Evolutionary conservation across 2,113 vertebrate genomes (phyloP).

Genomic region (Polyodon spathula): DNA sequence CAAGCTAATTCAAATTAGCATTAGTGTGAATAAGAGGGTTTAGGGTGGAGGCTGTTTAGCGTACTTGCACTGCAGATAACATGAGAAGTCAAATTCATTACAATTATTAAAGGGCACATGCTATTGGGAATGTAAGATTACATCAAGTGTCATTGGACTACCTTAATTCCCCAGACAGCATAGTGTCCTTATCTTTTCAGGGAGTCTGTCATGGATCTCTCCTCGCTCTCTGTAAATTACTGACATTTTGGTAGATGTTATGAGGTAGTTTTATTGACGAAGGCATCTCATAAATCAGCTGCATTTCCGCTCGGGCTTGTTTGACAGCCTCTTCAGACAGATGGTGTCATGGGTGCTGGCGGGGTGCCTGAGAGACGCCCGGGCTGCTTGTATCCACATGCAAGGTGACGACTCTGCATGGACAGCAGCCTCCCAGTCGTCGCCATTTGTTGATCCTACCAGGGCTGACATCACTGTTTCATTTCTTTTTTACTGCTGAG

Average conservation of each 20-base stretch:
- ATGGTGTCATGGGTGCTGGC: conserved; percentile 5
- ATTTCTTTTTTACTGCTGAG: background rate
- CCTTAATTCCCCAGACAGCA: background rate
- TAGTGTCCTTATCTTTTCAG: background rate
- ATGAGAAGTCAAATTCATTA: too few species aligned
- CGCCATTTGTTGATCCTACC: conserved; percentile 8
- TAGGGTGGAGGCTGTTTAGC: too few species aligned
- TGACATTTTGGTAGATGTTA: conserved; percentile 1
- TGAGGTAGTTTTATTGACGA: background rate
- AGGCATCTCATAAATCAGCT: background rate
- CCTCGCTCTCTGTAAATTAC: background rate
- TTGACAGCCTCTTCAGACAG: conserved; percentile 3
- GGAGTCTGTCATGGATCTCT: background rate
- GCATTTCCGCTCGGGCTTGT: conserved; percentile 5
- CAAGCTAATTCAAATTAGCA: too few species aligned
- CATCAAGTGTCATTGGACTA: background rate
- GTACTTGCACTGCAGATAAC: too few species aligned
- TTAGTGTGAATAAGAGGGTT: too few species aligned
- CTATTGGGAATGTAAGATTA: background rate
- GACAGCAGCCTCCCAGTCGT: background rate
- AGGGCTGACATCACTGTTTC: background rate
- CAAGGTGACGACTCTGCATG: background rate
- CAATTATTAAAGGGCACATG: too few species aligned
- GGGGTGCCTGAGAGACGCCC: background rate
- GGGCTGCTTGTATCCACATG: background rate